Conservation (phyloP, 2,113 vertebrate genomes). For the Atractosteus spatula region DNA sequence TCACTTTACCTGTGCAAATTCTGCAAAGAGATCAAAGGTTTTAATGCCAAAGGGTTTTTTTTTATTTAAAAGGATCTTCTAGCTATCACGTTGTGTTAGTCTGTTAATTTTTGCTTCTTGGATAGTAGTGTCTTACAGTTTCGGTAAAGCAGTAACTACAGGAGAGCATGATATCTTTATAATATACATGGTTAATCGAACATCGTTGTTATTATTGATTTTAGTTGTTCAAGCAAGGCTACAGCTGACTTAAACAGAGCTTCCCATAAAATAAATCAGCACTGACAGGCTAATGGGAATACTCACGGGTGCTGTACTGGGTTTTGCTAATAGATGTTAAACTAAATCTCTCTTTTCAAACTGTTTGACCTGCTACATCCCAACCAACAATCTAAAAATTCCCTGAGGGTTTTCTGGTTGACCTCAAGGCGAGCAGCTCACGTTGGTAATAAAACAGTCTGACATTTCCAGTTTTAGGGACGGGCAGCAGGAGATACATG, state of each 20-base stretch:
- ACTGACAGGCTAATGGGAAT: constrained; percentile 26
- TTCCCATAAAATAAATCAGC: constrained; percentile 69
- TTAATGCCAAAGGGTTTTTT: too few relatives aligned
- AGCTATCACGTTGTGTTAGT: too few relatives aligned
- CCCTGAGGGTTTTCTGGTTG: constrained; percentile 70
- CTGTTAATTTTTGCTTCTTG: too few relatives aligned
- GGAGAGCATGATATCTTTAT: too few relatives aligned
- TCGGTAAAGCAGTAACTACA: too few relatives aligned
- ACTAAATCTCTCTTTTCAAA: constrained; percentile 76
- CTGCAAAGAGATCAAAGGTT: too few relatives aligned
- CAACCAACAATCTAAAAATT: constrained; percentile 74
- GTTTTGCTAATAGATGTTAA: constrained; percentile 74
- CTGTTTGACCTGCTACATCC: constrained; percentile 68
- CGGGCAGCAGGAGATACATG: constrained; percentile 56
- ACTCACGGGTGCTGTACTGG: constrained; percentile 27
- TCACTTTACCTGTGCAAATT: too few relatives aligned
- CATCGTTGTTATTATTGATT: not conserved
- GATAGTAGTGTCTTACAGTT: too few relatives aligned
- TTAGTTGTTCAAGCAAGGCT: constrained; percentile 16
- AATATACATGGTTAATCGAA: too few relatives aligned
- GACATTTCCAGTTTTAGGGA: constrained; percentile 61
- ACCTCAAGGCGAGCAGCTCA: constrained; percentile 60
- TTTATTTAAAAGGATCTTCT: too few relatives aligned
- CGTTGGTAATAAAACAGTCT: constrained; percentile 62
- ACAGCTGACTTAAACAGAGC: constrained; percentile 57